These are phyloP conservation scores for Onychomys leucogaster DNA, from an alignment of 2,797 vertebrate genomes.

Conservation along the genomic window DNA sequence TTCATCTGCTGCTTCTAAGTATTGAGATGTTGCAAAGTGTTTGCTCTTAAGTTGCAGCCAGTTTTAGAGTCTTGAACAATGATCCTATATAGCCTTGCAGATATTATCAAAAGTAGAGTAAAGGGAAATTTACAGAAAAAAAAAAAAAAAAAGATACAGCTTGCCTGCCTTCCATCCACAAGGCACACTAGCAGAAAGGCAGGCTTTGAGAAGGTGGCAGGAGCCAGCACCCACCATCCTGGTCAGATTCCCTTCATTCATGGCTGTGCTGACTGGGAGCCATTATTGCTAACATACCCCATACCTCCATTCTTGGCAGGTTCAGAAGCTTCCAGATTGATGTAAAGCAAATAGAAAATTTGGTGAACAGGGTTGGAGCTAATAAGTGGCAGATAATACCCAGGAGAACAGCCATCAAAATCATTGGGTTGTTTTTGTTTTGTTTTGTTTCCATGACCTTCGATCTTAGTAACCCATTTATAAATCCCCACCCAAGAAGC, in stretches of 20 bases:
- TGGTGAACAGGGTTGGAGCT: background rate
- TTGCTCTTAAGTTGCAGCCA: constrained; percentile 19
- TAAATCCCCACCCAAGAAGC: background rate
- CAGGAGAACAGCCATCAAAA: constrained; percentile 48
- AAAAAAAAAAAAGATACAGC: background rate
- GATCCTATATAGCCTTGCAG: background rate
- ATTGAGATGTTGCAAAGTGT: background rate
- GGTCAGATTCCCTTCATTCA: background rate
- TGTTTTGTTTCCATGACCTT: constrained; percentile 60
- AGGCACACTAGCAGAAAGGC: background rate
- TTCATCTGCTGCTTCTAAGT: background rate
- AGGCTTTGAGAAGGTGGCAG: background rate
- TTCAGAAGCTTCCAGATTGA: background rate
- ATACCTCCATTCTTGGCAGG: background rate
- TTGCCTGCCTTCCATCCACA: background rate
- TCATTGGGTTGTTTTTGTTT: background rate
- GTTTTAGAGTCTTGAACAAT: background rate
- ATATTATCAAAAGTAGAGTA: background rate
- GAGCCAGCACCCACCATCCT: background rate
- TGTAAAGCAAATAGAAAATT: constrained; percentile 32
- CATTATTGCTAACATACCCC: background rate
- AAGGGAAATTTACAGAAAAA: constrained; percentile 53
- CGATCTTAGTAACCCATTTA: constrained; percentile 29
- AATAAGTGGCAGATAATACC: constrained; percentile 35
- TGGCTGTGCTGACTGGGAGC: background rate